These are phyloP conservation scores for Yponomeuta plumbellus DNA, from an alignment of 2,888 invertebrate species.

Conservation along the genomic window DNA sequence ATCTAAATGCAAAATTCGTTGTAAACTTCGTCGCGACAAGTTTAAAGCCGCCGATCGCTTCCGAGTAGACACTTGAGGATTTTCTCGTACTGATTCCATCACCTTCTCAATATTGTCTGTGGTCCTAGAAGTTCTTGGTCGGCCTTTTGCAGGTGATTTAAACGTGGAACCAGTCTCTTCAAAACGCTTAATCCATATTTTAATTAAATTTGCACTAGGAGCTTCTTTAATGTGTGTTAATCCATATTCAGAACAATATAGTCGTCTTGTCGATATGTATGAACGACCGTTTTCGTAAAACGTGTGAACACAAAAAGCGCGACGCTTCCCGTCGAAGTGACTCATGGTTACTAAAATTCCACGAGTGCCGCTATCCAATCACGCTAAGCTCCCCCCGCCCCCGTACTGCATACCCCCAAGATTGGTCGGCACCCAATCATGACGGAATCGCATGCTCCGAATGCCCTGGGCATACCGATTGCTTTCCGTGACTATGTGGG, in stretches of 20 bases:
- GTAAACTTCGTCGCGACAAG: slow-evolving; percentile 21
- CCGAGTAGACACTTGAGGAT: slow-evolving; percentile 19
- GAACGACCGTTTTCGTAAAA: slow-evolving; percentile 23
- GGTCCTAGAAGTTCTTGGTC: not conserved
- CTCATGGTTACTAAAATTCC: no score
- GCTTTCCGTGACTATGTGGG: no score
- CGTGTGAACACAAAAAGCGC: slow-evolving; percentile 20
- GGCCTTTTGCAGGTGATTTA: slow-evolving; percentile 22
- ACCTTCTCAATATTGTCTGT: slow-evolving; percentile 14
- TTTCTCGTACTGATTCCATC: slow-evolving; percentile 19
- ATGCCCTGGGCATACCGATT: no score
- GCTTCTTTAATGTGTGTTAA: slow-evolving; percentile 17
- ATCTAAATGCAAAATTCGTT: slow-evolving; percentile 5
- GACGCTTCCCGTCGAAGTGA: slow-evolving; percentile 18
- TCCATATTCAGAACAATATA: slow-evolving; percentile 19
- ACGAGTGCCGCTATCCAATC: no score
- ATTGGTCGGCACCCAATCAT: no score
- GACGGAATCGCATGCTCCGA: no score
- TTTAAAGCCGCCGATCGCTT: slow-evolving; percentile 20
- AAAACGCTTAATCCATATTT: slow-evolving; percentile 7
- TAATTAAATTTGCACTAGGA: slow-evolving; percentile 17
- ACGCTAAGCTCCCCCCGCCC: no score
- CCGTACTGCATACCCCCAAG: no score
- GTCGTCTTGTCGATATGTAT: slow-evolving; percentile 21
- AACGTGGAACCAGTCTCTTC: slow-evolving; percentile 18